Evolutionary conservation across 2,888 invertebrate genomes (phyloP).

Genomic region (Ariolimax columbianus): DNA sequence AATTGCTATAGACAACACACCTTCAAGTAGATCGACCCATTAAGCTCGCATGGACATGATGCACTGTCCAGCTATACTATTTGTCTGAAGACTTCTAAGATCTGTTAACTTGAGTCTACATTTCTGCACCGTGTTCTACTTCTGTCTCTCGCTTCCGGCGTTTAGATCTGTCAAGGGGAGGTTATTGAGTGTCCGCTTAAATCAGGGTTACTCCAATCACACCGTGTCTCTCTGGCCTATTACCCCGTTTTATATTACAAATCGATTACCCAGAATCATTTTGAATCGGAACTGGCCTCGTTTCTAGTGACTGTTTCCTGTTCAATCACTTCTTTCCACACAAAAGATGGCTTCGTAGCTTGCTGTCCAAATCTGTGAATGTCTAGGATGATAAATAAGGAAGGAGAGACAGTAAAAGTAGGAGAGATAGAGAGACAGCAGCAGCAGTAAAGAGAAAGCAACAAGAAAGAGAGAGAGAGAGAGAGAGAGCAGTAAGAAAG

Average conservation of each 20-base stretch:
- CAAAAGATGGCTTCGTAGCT: constrained; percentile 21
- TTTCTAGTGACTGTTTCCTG: not conserved
- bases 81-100: no score
- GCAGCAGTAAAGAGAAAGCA: no score
- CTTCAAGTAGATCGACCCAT: no score
- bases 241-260: constrained; percentile 27
- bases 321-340: constrained; percentile 21
- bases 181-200: constrained; percentile 13
- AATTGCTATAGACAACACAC: no score
- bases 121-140: not conserved
- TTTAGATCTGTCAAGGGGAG: not conserved
- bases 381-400: no score
- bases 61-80: no score
- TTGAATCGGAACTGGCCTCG: not conserved
- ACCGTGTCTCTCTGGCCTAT: not conserved
- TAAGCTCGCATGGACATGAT: no score
- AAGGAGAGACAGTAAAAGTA: no score
- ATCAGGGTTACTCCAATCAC: constrained; percentile 27
- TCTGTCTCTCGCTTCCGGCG: not conserved
- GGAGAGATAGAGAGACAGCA: no score
- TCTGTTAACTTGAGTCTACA: no score
- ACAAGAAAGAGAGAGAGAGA: no score
- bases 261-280: constrained; percentile 29
- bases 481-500: no score
- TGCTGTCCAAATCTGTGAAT: not conserved